Percentiles rank a stretch among this genome's conserved stretches.
phyloP scores from a whole-genome alignment of 2,888 invertebrate species.

The Temnothorax rugatulus region DNA sequence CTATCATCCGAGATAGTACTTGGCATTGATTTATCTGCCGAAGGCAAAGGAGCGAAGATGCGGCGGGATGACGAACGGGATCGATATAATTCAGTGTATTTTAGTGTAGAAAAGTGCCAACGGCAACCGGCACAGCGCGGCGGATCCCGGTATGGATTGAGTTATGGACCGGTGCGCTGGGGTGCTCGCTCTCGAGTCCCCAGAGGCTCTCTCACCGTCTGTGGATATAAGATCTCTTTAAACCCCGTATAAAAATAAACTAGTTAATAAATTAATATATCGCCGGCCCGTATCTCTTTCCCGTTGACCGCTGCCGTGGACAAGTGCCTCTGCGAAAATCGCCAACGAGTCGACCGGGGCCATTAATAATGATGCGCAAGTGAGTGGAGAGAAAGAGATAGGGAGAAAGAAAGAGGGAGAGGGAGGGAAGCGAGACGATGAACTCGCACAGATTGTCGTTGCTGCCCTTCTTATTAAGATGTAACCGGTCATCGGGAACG shows the following conservation, averaged over 20 bases:
- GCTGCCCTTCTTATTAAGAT: constrained; percentile 77
- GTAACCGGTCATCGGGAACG: constrained; percentile 72
- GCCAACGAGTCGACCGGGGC: constrained; percentile 78
- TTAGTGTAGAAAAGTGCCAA: constrained; percentile 74
- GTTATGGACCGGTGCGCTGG: constrained; percentile 74
- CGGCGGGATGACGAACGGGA: constrained; percentile 54
- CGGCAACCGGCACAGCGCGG: constrained; percentile 51
- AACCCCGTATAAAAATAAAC: constrained; percentile 78
- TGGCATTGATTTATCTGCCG: constrained; percentile 33
- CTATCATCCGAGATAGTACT: constrained; percentile 54
- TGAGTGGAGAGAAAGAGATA: constrained; percentile 52
- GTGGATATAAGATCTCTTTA: constrained; percentile 74
- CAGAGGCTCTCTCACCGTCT: constrained; percentile 59
- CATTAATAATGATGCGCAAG: constrained; percentile 72
- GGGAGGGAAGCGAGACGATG: constrained; percentile 66
- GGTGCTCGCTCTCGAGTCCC: constrained; percentile 67
- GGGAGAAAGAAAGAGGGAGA: constrained; percentile 58
- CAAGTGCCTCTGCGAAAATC: constrained; percentile 75
- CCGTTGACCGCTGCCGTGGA: constrained; percentile 69
- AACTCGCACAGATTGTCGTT: constrained; percentile 68
- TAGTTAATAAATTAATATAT: constrained; percentile 84
- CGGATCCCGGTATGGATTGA: constrained; percentile 77
- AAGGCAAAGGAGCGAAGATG: neutral
- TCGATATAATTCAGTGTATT: constrained; percentile 62
- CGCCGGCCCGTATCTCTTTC: constrained; percentile 74